A percentile compares a stretch with the other conserved stretches of the same genome.
phyloP scores from a whole-genome alignment of 2,797 vertebrate species.

The Kryptolebias ocellatus region DNA sequence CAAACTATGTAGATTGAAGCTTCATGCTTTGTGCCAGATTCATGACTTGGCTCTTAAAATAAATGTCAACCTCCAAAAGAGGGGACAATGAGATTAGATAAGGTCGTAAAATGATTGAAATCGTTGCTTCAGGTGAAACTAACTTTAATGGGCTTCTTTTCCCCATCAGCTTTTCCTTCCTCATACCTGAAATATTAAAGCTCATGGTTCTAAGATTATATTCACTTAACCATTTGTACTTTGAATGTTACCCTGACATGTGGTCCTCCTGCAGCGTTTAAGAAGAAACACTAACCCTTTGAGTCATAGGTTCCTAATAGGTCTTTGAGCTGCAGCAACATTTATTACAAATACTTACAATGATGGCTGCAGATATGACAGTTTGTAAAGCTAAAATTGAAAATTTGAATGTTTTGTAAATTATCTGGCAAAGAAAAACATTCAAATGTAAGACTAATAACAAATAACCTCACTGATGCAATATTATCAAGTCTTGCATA shows the following conservation, averaged over 20 bases:
- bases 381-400: too few species aligned
- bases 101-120: slow-evolving; percentile 53
- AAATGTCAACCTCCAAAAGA: slow-evolving; percentile 41
- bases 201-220: slow-evolving; percentile 13
- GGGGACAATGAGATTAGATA: slow-evolving; percentile 39
- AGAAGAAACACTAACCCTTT: neutral
- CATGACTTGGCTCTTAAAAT: slow-evolving; percentile 41
- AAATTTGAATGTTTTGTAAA: too few species aligned
- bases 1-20: slow-evolving; percentile 43
- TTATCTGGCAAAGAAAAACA: too few species aligned
- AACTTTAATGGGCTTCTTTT: slow-evolving; percentile 45
- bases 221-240: slow-evolving; percentile 2
- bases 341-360: neutral
- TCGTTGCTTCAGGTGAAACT: slow-evolving; percentile 40
- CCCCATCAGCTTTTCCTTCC: slow-evolving; percentile 12
- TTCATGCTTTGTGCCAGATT: slow-evolving; percentile 36
- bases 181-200: neutral
- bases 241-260: neutral
- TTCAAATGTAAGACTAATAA: too few species aligned
- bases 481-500: too few species aligned
- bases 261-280: neutral
- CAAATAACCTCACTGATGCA: too few species aligned
- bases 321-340: neutral
- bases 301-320: neutral
- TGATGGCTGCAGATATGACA: neutral